Conservation (phyloP, 2,888 invertebrate genomes). For the Eilema depressum region DNA sequence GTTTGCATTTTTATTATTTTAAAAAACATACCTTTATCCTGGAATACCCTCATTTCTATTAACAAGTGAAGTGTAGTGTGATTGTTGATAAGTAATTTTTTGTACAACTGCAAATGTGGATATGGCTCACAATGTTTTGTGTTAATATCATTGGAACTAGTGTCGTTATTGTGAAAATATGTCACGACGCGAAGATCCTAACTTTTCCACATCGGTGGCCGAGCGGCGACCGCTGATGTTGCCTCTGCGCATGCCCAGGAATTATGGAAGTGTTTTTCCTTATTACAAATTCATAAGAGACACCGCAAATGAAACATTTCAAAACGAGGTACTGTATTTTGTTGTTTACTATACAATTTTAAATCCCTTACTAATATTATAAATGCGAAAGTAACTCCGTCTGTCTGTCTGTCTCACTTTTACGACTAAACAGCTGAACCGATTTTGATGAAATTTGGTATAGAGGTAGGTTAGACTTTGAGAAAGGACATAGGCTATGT, state of each 20-base stretch:
- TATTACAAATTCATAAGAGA: conserved; percentile 88
- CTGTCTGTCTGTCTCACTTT: no score
- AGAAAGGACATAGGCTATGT: no score
- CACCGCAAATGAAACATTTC: conserved; percentile 72
- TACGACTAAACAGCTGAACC: no score
- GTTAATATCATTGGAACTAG: conserved; percentile 64
- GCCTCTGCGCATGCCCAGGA: conserved; percentile 79
- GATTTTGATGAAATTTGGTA: no score
- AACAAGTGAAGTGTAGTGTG: conserved; percentile 22
- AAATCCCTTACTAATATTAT: no score
- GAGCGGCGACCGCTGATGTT: conserved; percentile 79
- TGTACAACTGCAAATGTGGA: conserved; percentile 63
- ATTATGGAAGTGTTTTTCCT: conserved; percentile 88
- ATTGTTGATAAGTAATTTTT: conserved; percentile 26
- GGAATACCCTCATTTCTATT: conserved; percentile 37
- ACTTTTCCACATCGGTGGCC: conserved; percentile 64
- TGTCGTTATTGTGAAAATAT: conserved; percentile 60
- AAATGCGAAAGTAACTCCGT: no score
- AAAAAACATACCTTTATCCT: conserved; percentile 10
- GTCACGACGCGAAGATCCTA: conserved; percentile 64
- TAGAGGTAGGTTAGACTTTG: no score
- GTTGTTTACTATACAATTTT: not conserved
- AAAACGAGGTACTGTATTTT: conserved; percentile 65
- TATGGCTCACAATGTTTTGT: conserved; percentile 68
- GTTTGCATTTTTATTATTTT: conserved; percentile 16